Conservation (phyloP, 1,140 invertebrate genomes). For the Trichogramma pretiosum region DNA sequence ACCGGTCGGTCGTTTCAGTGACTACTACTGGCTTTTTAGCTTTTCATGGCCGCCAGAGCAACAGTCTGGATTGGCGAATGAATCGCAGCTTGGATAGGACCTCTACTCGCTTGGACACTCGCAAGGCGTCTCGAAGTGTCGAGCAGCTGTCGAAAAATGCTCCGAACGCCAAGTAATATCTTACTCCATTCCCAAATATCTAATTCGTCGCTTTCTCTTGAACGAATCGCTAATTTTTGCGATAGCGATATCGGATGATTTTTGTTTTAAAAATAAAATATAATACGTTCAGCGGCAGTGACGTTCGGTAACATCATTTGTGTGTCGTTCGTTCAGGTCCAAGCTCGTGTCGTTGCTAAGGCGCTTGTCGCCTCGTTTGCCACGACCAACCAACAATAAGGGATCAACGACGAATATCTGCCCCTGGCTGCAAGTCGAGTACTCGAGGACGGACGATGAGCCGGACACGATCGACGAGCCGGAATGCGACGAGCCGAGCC, state of each 20-base stretch:
- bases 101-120: slow-evolving; percentile 30
- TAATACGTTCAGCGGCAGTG: no score
- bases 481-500: slow-evolving; percentile 22
- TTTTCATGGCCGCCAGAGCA: slow-evolving; percentile 33
- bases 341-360: slow-evolving; percentile 39
- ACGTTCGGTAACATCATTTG: no score
- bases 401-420: slow-evolving; percentile 31
- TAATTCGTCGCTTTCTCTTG: not conserved
- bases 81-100: slow-evolving; percentile 28
- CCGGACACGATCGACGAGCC: slow-evolving; percentile 26
- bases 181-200: slow-evolving; percentile 1
- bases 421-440: slow-evolving; percentile 38
- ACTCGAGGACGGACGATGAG: slow-evolving; percentile 16
- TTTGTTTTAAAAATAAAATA: no score
- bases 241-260: no score
- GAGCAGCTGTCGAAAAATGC: slow-evolving; percentile 36
- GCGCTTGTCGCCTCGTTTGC: slow-evolving; percentile 36
- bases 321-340: slow-evolving; percentile 28
- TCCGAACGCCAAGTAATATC: slow-evolving; percentile 11
- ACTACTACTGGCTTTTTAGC: no score
- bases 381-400: slow-evolving; percentile 30
- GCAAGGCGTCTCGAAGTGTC: slow-evolving; percentile 34
- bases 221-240: no score
- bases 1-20: no score
- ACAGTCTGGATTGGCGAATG: slow-evolving; percentile 40